Conservation (phyloP, 2,888 invertebrate species). For the Stenodera caucasica region DNA sequence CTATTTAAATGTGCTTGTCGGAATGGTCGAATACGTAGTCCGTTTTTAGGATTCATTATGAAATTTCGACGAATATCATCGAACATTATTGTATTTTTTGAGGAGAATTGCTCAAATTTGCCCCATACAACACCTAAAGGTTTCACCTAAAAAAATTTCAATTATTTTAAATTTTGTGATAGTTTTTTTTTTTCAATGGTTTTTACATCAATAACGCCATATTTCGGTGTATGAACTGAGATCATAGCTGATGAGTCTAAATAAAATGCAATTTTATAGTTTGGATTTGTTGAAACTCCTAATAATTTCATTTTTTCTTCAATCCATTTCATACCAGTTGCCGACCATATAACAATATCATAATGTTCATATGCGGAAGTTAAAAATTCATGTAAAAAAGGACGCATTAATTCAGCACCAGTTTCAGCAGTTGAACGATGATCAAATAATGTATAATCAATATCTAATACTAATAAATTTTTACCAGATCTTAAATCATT, state of each 20-base stretch:
- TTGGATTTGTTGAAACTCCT: slow-evolving; percentile 78
- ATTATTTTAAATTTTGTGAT: not conserved
- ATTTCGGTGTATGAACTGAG: slow-evolving; percentile 85
- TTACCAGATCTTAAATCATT: slow-evolving; percentile 84
- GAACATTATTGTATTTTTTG: slow-evolving; percentile 96
- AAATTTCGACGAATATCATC: slow-evolving; percentile 96
- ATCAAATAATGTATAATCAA: slow-evolving; percentile 96
- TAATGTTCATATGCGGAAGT: slow-evolving; percentile 85
- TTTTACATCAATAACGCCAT: slow-evolving; percentile 87
- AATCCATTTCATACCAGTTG: slow-evolving; percentile 98
- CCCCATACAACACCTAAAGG: slow-evolving; percentile 98
- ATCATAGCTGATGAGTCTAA: slow-evolving; percentile 94
- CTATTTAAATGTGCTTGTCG: slow-evolving; percentile 88
- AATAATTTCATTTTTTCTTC: slow-evolving; percentile 94
- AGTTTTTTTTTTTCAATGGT: not conserved
- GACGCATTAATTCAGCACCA: slow-evolving; percentile 86
- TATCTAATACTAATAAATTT: slow-evolving; percentile 89
- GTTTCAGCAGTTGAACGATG: slow-evolving; percentile 91
- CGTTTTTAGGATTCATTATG: slow-evolving; percentile 95
- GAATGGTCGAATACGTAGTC: slow-evolving; percentile 87
- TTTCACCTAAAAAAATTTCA: slow-evolving; percentile 68
- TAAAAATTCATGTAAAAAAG: slow-evolving; percentile 92
- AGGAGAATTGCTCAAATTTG: slow-evolving; percentile 83
- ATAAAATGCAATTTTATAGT: slow-evolving; percentile 91
- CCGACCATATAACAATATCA: slow-evolving; percentile 98